These are phyloP conservation scores for Lutraria rhynchaena DNA, from an alignment of 1,140 invertebrate species.

Conservation along the genomic window DNA sequence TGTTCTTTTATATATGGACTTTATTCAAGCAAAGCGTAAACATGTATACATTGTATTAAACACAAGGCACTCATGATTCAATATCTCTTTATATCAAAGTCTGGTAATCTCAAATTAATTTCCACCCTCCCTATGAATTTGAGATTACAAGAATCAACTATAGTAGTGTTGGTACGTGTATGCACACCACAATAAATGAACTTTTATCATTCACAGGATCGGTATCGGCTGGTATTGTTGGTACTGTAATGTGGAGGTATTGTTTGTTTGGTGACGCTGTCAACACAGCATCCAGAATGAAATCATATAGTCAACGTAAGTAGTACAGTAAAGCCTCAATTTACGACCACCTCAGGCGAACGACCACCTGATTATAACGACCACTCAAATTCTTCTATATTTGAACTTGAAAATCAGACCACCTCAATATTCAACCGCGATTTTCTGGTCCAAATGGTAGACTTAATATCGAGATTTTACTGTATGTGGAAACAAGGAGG, in stretches of 20 bases:
- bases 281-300: slow-evolving; percentile 40
- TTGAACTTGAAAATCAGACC: not conserved
- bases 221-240: slow-evolving; percentile 32
- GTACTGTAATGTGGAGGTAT: slow-evolving; percentile 18
- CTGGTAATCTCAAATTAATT: not conserved
- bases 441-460: too few relatives aligned
- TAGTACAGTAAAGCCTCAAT: not conserved
- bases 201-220: slow-evolving; percentile 11
- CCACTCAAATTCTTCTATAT: not conserved
- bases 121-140: not conserved
- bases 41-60: not conserved
- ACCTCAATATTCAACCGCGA: not conserved
- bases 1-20: too few relatives aligned
- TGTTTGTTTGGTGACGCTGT: slow-evolving; percentile 45
- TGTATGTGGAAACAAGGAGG: too few relatives aligned
- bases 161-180: not conserved
- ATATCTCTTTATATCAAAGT: not conserved
- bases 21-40: not conserved
- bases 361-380: not conserved
- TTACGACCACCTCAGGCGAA: too few relatives aligned
- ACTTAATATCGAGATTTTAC: too few relatives aligned
- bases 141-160: not conserved
- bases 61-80: too few relatives aligned
- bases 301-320: slow-evolving; percentile 38
- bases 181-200: not conserved